These are phyloP conservation scores for Tetragnatha versicolor DNA, from an alignment of 1,140 invertebrate genomes.

Conservation along the genomic window DNA sequence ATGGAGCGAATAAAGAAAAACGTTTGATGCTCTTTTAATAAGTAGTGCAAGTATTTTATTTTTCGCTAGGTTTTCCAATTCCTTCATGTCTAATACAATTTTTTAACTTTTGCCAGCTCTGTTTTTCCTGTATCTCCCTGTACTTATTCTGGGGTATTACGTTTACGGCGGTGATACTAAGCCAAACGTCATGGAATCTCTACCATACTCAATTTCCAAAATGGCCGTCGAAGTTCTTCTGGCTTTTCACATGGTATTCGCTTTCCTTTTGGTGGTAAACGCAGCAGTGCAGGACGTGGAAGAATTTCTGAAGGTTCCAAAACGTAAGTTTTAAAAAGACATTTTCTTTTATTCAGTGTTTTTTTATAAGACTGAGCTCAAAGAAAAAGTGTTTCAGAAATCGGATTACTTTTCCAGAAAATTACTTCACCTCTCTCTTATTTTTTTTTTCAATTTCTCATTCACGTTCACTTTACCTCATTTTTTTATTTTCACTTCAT, in stretches of 20 bases:
- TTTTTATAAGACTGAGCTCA: too few species aligned
- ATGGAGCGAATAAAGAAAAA: too few species aligned
- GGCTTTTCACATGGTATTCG: conserved; percentile 70
- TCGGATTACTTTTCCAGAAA: too few species aligned
- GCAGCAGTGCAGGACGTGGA: conserved; percentile 76
- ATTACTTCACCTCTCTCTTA: too few species aligned
- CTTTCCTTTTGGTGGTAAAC: conserved; percentile 74
- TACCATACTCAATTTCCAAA: conserved; percentile 66
- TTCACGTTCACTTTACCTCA: too few species aligned
- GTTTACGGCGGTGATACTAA: conserved; percentile 68
- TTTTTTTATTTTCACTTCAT: too few species aligned
- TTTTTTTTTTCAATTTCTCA: too few species aligned
- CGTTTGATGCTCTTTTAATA: background rate
- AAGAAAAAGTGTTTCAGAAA: too few species aligned
- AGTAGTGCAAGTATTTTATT: background rate
- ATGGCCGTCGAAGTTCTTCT: conserved; percentile 70
- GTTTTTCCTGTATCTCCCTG: conserved; percentile 69
- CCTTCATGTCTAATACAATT: too few species aligned
- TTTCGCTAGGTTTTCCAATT: too few species aligned
- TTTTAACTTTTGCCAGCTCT: too few species aligned
- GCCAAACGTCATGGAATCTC: conserved; percentile 68
- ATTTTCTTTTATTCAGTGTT: too few species aligned
- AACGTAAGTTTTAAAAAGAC: conserved; percentile 68
- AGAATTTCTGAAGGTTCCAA: conserved; percentile 71
- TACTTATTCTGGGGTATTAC: conserved; percentile 69